Base-by-base conservation (phyloP, 2,888 invertebrate species). In the Nemapogon koenigi region DNA sequence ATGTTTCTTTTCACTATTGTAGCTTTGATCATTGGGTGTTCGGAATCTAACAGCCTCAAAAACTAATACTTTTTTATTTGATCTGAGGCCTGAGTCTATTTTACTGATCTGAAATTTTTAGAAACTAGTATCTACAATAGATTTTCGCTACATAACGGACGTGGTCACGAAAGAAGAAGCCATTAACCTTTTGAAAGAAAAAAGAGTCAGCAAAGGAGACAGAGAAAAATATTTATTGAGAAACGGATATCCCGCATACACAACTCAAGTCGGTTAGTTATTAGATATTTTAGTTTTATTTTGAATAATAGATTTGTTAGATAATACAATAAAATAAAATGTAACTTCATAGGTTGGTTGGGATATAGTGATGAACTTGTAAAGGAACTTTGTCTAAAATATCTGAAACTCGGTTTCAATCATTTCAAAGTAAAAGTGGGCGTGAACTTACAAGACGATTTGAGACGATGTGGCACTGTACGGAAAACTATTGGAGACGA, bases 381-480 rank as follows among this genome's bases (percentile, higher is more conserved):
- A 3, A 72, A 81, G 41, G 62, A 81, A 43, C 70, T 91, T 1
- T 91, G 91, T 47, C 66, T 83, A 39, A 86, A 90, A 59, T 92
- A 88, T 57, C 57, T 93, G 42, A 78, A 81, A 4, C 71, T 85
- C 32, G 94, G 94, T 10, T 94, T 90, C 59, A 88, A 83, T 1
- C 83, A 88, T 36, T 95, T 95, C 61, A 96, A 96, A 73, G 82
- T 91, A 8, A 96, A 96, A 80, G 93, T 96, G n/a, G 96, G 95
- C 1, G 80, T 83, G 43, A 84, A 87, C 62, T 59, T 93, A 13
- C 81, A 89, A 43, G 88, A 90, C 47, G 95, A 95, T 57, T 83
- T 83, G 29, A 81, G 85, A 44, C 71, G 95, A 42, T 87, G 91
- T 51, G 73, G 76, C 46, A 68, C 88, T 6, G 87, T 95, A 3